These are phyloP conservation scores for Sebastes iracundus DNA, from an alignment of 2,797 vertebrate genomes.

Conservation along the genomic window DNA sequence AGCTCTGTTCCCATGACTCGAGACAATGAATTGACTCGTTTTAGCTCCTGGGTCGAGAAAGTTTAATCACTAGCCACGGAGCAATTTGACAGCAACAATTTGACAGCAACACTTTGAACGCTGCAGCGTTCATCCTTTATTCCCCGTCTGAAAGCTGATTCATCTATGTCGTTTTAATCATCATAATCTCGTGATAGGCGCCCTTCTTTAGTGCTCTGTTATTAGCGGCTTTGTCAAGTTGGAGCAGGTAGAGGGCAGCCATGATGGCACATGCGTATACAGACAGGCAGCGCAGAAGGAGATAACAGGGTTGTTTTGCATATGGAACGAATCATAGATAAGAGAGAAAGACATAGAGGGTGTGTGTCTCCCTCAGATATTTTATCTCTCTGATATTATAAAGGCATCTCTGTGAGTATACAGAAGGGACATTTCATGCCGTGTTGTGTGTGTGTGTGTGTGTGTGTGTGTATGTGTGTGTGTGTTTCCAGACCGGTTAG, in stretches of 20 bases:
- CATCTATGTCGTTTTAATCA: conserved; percentile 40
- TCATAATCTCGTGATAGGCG: conserved; percentile 47
- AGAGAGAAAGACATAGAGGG: not conserved
- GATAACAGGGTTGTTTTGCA: conserved; percentile 39
- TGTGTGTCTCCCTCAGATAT: conserved; percentile 6
- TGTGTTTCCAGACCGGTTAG: conserved; percentile 22
- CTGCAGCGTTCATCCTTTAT: not conserved
- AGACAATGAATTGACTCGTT: not conserved
- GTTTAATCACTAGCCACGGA: conserved; percentile 9
- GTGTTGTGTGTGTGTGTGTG: not conserved
- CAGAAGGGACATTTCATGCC: not conserved
- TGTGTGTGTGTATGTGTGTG: not conserved
- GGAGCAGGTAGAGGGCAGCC: conserved; percentile 47
- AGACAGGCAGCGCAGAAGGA: conserved; percentile 20
- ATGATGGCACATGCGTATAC: conserved; percentile 54
- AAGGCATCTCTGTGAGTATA: not conserved
- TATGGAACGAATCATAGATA: conserved; percentile 34
- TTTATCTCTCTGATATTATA: conserved; percentile 21
- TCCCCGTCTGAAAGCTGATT: conserved; percentile 36
- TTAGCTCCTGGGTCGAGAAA: conserved; percentile 3
- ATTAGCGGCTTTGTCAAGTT: conserved; percentile 66
- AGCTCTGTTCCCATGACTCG: conserved; percentile 25
- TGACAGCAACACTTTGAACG: not conserved
- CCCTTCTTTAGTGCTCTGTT: conserved; percentile 31
- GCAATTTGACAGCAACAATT: conserved; percentile 30